Conservation (phyloP, 2,888 invertebrate species). For the Cerceris rybyensis region DNA sequence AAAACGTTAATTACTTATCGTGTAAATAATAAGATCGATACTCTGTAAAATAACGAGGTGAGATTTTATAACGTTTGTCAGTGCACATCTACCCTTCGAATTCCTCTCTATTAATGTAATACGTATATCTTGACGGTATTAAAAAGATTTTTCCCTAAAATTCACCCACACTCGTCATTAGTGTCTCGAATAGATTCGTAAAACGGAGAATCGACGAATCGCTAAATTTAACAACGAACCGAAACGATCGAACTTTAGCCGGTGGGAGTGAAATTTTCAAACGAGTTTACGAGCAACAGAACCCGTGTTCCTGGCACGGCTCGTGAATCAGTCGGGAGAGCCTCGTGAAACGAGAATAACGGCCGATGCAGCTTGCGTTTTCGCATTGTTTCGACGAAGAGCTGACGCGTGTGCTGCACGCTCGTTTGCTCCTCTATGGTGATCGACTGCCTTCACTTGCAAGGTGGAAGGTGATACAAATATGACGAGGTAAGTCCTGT, state of each 20-base stretch:
- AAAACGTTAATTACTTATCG: too few relatives aligned
- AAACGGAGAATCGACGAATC: background rate
- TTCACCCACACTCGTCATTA: background rate
- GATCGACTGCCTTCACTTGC: too few relatives aligned
- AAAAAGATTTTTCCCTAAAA: constrained; percentile 34
- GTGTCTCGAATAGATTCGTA: background rate
- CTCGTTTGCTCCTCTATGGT: too few relatives aligned
- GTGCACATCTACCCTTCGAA: background rate
- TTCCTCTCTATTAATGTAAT: constrained; percentile 13
- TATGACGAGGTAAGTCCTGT: too few relatives aligned
- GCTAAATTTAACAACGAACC: background rate
- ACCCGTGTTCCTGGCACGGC: background rate
- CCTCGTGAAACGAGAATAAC: constrained; percentile 19
- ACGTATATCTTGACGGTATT: constrained; percentile 20
- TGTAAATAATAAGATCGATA: background rate
- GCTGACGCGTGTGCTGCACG: constrained; percentile 17
- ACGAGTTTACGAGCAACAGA: background rate
- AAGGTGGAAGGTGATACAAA: too few relatives aligned
- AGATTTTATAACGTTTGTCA: constrained; percentile 44
- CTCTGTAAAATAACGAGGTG: constrained; percentile 42
- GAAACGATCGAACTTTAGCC: background rate
- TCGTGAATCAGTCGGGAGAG: constrained; percentile 3
- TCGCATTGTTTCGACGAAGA: constrained; percentile 11
- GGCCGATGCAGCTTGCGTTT: constrained; percentile 6
- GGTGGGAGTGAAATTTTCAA: background rate